Percentiles rank a stretch among this genome's conserved stretches.
Evolutionary conservation across 2,797 vertebrate genomes (phyloP).

Genomic region (Emydoidea blandingii): DNA sequence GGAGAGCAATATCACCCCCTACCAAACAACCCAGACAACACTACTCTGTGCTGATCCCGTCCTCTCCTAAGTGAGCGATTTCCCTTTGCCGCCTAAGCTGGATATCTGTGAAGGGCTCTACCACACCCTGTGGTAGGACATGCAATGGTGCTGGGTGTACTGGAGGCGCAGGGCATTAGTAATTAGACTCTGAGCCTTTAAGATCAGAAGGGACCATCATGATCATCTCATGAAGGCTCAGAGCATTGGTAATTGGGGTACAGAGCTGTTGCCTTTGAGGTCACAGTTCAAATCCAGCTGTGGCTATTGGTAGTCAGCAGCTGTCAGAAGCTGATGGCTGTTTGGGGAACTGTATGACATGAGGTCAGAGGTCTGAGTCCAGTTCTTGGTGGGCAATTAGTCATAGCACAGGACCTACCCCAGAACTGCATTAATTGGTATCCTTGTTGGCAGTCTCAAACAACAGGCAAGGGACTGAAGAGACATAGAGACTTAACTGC

Average conservation of each 20-base stretch:
- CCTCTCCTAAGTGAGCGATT: not conserved
- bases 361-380: not conserved
- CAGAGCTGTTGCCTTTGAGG: not conserved
- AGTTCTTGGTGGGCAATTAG: not conserved
- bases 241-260: not conserved
- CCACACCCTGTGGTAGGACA: not conserved
- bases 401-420: not conserved
- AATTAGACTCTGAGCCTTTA: not conserved
- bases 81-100: rapidly evolving
- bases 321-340: not conserved
- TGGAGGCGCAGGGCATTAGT: not conserved
- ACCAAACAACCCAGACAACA: not conserved
- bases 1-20: conserved; percentile 61
- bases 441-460: not conserved
- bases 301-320: not conserved
- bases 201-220: too few relatives aligned
- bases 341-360: not conserved
- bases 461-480: not conserved
- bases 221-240: not conserved
- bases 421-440: not conserved
- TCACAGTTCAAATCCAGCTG: not conserved
- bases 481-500: not conserved
- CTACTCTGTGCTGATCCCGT: too few relatives aligned
- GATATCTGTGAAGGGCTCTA: not conserved
- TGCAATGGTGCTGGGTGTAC: not conserved